These are phyloP conservation scores for Scomber scombrus DNA, from an alignment of 2,113 vertebrate genomes.

Conservation along the genomic window DNA sequence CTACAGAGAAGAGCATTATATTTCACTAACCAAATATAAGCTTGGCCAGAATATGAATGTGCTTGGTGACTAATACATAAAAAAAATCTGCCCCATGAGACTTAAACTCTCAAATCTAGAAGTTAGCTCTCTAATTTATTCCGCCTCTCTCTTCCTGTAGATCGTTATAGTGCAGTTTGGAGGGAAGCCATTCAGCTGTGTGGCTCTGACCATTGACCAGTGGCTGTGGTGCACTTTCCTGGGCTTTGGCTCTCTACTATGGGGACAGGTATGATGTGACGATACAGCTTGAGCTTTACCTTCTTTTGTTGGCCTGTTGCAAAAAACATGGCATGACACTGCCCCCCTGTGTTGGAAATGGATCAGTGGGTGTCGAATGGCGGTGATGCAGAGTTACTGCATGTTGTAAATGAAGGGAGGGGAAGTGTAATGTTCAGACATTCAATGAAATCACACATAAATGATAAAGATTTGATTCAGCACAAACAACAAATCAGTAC, in stretches of 20 bases:
- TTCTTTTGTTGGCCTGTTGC: not conserved
- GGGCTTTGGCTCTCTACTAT: slow-evolving; percentile 96
- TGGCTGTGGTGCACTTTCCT: slow-evolving; percentile 99
- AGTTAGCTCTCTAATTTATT: slow-evolving; percentile 1
- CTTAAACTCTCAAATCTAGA: not conserved
- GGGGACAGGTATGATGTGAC: slow-evolving; percentile 93
- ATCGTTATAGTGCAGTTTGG: slow-evolving; percentile 98
- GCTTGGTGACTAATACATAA: not conserved
- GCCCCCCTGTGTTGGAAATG: slow-evolving; percentile 76
- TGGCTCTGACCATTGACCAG: slow-evolving; percentile 92
- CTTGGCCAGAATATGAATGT: not conserved
- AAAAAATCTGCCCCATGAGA: not conserved
- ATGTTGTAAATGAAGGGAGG: slow-evolving; percentile 5
- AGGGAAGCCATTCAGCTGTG: slow-evolving; percentile 98
- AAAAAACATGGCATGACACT: slow-evolving; percentile 46
- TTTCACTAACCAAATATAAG: too few relatives aligned
- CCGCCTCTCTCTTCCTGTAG: slow-evolving; percentile 72
- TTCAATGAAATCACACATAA: not conserved
- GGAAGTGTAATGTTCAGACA: not conserved
- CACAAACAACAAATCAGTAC: too few relatives aligned
- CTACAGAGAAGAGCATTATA: too few relatives aligned
- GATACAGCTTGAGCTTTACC: slow-evolving; percentile 22
- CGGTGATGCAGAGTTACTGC: not conserved
- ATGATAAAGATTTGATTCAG: too few relatives aligned
- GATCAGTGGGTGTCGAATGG: not conserved